phyloP scores from a whole-genome alignment of 1,140 invertebrate species.

The Megathymus violae region DNA sequence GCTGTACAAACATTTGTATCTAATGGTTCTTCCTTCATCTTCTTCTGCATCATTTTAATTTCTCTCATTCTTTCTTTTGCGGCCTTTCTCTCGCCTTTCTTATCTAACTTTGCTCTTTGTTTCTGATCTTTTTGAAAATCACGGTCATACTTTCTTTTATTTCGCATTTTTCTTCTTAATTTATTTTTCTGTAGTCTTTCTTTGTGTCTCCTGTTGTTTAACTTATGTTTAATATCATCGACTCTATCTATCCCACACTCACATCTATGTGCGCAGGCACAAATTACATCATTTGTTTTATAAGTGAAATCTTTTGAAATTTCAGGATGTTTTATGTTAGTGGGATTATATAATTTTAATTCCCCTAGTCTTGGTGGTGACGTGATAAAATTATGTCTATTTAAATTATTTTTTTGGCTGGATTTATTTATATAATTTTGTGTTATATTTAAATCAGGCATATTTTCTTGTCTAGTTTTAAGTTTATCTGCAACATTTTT shows the following conservation, averaged over 20 bases:
- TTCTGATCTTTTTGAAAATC: background rate
- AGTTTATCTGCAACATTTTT: too few species aligned
- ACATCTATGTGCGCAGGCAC: background rate
- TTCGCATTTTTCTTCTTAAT: background rate
- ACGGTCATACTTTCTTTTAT: background rate
- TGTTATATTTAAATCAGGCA: too few species aligned
- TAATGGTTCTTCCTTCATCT: conserved; percentile 35
- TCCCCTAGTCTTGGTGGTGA: background rate
- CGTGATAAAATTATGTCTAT: too few species aligned
- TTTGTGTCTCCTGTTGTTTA: background rate
- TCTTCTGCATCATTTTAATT: conserved; percentile 33
- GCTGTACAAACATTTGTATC: conserved; percentile 46
- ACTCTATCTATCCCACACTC: background rate
- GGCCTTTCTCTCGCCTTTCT: conserved; percentile 31
- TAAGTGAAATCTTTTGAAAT: background rate
- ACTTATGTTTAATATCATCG: background rate
- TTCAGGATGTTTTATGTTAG: background rate
- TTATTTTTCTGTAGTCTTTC: background rate
- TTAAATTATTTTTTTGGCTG: too few species aligned
- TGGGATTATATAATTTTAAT: background rate
- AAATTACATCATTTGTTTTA: background rate
- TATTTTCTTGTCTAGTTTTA: too few species aligned
- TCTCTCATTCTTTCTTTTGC: conserved; percentile 32
- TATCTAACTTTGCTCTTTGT: conserved; percentile 6
- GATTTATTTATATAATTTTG: too few species aligned